These are phyloP conservation scores for Buceros bicornis DNA, from an alignment of 2,797 vertebrate species.

Conservation along the genomic window DNA sequence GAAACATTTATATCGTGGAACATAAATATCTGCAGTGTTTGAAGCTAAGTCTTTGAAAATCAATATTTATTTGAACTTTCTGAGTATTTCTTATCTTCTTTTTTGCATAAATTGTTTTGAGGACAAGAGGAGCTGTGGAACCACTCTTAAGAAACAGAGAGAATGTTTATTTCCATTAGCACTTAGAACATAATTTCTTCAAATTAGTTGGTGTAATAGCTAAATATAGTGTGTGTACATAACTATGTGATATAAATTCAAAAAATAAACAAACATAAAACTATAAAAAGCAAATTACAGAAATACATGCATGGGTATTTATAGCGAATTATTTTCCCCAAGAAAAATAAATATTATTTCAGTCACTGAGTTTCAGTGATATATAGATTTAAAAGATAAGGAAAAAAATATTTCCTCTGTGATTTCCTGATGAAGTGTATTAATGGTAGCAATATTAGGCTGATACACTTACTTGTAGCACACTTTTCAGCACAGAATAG, in stretches of 20 bases:
- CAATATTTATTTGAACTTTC: neutral
- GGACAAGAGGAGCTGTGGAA: neutral
- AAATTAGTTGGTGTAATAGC: neutral
- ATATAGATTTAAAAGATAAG: neutral
- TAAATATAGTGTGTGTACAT: neutral
- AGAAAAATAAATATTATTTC: neutral
- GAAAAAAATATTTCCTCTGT: neutral
- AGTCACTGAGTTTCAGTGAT: neutral
- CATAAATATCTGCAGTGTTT: neutral
- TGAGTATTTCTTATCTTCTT: neutral
- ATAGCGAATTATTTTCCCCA: neutral
- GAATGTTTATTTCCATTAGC: neutral
- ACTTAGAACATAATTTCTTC: neutral
- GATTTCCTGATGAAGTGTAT: neutral
- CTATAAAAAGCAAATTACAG: neutral
- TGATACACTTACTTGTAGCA: neutral
- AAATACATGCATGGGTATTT: rapidly evolving
- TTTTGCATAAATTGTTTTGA: neutral
- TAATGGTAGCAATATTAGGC: neutral
- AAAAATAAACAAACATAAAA: neutral
- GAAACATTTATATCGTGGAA: neutral
- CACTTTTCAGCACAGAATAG: neutral
- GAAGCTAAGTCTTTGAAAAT: neutral
- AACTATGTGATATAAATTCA: neutral
- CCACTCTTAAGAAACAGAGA: neutral